A percentile compares a stretch with the other conserved stretches of the same genome.
Evolutionary conservation across 35 echinoderm and acorn worm species (phyloP).

Genomic region (Heliocidaris tuberculata): DNA sequence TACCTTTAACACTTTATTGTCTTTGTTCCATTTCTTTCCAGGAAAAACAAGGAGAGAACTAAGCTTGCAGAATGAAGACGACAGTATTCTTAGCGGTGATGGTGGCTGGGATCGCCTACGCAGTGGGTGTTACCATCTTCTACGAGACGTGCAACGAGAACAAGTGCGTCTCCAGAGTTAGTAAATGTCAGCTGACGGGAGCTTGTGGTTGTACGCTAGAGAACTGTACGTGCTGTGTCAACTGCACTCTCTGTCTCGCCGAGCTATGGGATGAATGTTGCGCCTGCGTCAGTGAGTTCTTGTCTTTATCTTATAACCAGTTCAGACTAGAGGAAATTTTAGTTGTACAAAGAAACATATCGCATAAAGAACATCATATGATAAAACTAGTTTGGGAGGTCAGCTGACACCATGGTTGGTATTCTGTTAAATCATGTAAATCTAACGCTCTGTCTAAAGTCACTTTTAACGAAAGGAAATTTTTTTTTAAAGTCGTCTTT

Average conservation of each 20-base stretch:
- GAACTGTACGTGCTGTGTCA: slow-evolving; percentile 85
- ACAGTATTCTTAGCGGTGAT: slow-evolving; percentile 51
- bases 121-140: slow-evolving; percentile 46
- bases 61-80: slow-evolving; percentile 17
- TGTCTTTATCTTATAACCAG: background rate
- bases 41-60: background rate
- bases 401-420: too few species aligned
- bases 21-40: background rate
- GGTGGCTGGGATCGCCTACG: slow-evolving; percentile 51
- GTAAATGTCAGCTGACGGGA: slow-evolving; percentile 78
- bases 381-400: background rate
- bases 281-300: slow-evolving; percentile 75
- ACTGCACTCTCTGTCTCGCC: slow-evolving; percentile 75
- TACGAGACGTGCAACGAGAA: slow-evolving; percentile 77
- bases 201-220: slow-evolving; percentile 73
- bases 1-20: too few species aligned
- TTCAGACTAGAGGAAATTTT: background rate
- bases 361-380: background rate
- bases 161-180: slow-evolving; percentile 72
- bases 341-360: too few species aligned
- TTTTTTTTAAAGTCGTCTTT: too few species aligned
- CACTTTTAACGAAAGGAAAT: too few species aligned
- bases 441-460: too few species aligned
- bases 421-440: too few species aligned
- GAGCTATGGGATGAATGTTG: slow-evolving; percentile 79